phyloP scores from a whole-genome alignment of 2,888 invertebrate species.

The Philaethria dido region DNA sequence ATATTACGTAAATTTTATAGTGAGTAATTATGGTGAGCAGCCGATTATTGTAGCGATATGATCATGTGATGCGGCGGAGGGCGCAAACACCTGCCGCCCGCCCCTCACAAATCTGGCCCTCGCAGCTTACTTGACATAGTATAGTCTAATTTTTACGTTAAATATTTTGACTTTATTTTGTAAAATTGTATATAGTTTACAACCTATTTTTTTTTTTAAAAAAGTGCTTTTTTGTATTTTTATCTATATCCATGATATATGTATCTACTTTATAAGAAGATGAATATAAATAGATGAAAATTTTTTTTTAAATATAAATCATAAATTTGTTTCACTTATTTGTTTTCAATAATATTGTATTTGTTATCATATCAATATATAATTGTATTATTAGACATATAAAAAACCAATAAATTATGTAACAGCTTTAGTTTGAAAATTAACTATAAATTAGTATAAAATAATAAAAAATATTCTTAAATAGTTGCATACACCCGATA shows the following conservation, averaged over 20 bases:
- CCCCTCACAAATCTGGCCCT: slow-evolving; percentile 79
- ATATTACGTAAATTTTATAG: not conserved
- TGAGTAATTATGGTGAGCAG: slow-evolving; percentile 10
- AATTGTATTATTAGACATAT: too few relatives aligned
- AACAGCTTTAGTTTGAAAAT: not conserved
- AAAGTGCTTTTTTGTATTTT: too few relatives aligned
- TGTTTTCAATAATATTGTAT: not conserved
- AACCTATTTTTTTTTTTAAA: too few relatives aligned
- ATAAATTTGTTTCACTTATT: too few relatives aligned
- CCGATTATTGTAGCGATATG: slow-evolving; percentile 11
- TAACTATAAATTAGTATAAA: not conserved
- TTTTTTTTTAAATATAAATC: too few relatives aligned
- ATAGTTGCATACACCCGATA: slow-evolving; percentile 51
- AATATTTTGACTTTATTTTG: not conserved
- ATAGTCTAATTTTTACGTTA: slow-evolving; percentile 46
- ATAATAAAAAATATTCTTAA: not conserved
- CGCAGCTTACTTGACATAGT: slow-evolving; percentile 64
- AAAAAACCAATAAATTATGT: not conserved
- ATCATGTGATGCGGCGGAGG: slow-evolving; percentile 55
- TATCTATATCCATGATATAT: too few relatives aligned
- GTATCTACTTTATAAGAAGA: too few relatives aligned
- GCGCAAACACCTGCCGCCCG: slow-evolving; percentile 73
- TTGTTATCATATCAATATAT: not conserved
- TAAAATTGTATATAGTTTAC: too few relatives aligned
- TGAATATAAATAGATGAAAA: too few relatives aligned